Evolutionary conservation across 2,888 invertebrate species (phyloP), one percentile per base, ranked within the genome.

Genomic region (Chrysolina oricalcia): DNA sequence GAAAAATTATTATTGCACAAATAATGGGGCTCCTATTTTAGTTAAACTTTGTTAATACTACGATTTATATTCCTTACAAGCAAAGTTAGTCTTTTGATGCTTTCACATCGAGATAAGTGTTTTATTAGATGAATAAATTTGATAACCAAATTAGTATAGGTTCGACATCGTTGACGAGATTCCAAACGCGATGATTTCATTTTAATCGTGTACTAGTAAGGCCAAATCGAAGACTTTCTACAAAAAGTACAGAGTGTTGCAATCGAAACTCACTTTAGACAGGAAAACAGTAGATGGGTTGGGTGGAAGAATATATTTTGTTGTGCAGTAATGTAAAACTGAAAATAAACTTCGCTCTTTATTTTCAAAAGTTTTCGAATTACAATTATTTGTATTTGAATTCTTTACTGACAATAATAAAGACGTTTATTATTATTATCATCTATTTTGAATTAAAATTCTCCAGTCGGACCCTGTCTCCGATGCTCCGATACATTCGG

Each of bases 61-160:
- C 56, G 23, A 56, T 23, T 56, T 21, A 13, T 56, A 56, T 56
- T 56, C 56, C 5, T 6, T 15, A 56, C 56, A 56, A 23, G 23
- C 13, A 6, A 48, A 56, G 21, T 13, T 13, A 13, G 15, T 56
- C 23, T 56, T 56, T 23, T 21, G 19, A 56, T 56, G 11, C 19
- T 13, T 56, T 8, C 10, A 6, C 21, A 13, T 13, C 10, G 56
- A 23, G 21, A 56, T 23, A 23, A 56, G 21, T 13, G 23, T 56
- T 56, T 48, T 23, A 56, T 56, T 56, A 56, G 23, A 56, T 48
- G 56, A 56, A 56, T 56, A 56, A 19, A 56, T 56, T 56, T 23
- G 5, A 56, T 23, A 56, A 11, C 15, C 23, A 56, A 56, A 56
- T 56, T 13, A 8, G 48, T 48, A 48, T 21, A 19, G 13, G 1